Conservation (phyloP, 2,888 invertebrate species). For the Tetropium fuscum region DNA sequence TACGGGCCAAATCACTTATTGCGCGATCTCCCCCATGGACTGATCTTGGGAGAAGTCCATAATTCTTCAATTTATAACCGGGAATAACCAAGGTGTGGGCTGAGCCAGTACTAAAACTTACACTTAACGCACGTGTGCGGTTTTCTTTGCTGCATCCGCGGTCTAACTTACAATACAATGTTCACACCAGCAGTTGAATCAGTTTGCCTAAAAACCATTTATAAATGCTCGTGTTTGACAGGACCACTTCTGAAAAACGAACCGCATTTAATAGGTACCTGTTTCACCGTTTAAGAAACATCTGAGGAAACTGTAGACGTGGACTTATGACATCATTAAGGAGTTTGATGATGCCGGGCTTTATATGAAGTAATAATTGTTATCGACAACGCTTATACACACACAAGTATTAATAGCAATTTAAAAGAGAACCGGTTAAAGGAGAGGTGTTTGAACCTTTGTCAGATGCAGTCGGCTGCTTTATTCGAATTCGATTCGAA, state of each 20-base stretch:
- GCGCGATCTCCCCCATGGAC: no score
- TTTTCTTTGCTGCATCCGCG: no score
- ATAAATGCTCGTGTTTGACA: no score
- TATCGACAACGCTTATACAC: conserved; percentile 34
- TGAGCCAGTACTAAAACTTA: no score
- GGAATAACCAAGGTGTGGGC: no score
- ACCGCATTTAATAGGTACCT: neutral
- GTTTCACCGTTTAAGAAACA: neutral
- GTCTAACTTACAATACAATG: no score
- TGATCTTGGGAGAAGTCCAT: no score
- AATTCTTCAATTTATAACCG: no score
- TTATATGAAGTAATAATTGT: conserved; percentile 38
- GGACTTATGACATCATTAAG: conserved; percentile 36
- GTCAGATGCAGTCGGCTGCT: conserved; percentile 15
- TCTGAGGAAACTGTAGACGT: conserved; percentile 16
- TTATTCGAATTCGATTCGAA: conserved; percentile 9
- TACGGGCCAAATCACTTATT: no score
- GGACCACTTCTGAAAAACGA: neutral
- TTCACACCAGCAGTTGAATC: no score
- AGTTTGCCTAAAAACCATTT: no score
- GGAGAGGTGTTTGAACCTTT: conserved; percentile 34
- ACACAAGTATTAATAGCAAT: conserved; percentile 36
- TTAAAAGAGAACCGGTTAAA: conserved; percentile 32
- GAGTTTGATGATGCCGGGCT: conserved; percentile 28
- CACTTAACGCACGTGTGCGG: no score